Conservation (phyloP, 2,113 vertebrate species). For the Scolopax mira region DNA sequence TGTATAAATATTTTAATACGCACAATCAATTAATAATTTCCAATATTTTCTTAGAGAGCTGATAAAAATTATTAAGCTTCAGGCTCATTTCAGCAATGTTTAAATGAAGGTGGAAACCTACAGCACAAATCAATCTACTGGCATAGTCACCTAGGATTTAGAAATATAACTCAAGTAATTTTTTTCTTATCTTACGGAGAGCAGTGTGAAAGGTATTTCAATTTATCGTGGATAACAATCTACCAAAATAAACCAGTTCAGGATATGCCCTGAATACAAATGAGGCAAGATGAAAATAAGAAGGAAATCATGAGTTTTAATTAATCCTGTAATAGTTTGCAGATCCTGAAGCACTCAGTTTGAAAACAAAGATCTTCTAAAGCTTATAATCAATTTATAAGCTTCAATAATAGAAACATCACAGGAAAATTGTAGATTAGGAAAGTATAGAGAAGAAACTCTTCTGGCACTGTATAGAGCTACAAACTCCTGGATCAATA, state of each 20-base stretch:
- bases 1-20: constrained; percentile 38
- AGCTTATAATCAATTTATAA: not conserved
- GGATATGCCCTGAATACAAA: constrained; percentile 12
- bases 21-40: constrained; percentile 47
- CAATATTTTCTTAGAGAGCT: constrained; percentile 39
- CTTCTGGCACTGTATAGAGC: not conserved
- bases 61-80: constrained; percentile 49
- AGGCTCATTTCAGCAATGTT: constrained; percentile 18
- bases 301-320: constrained; percentile 4
- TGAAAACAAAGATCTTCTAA: not conserved
- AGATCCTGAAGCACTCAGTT: not conserved
- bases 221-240: constrained; percentile 48
- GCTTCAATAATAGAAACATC: not conserved
- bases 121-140: constrained; percentile 38
- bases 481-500: not conserved
- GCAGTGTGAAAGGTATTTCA: constrained; percentile 49
- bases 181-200: constrained; percentile 55
- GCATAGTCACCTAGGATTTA: constrained; percentile 58
- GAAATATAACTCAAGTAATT: constrained; percentile 35
- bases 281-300: not conserved
- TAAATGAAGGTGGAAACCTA: constrained; percentile 42
- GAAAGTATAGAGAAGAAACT: not conserved
- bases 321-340: not conserved
- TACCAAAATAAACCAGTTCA: constrained; percentile 59
- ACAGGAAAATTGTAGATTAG: not conserved